Percentiles rank a stretch among this genome's conserved stretches.
Conservation (phyloP, 1,140 invertebrate species). For the Caenorhabditis latens region DNA sequence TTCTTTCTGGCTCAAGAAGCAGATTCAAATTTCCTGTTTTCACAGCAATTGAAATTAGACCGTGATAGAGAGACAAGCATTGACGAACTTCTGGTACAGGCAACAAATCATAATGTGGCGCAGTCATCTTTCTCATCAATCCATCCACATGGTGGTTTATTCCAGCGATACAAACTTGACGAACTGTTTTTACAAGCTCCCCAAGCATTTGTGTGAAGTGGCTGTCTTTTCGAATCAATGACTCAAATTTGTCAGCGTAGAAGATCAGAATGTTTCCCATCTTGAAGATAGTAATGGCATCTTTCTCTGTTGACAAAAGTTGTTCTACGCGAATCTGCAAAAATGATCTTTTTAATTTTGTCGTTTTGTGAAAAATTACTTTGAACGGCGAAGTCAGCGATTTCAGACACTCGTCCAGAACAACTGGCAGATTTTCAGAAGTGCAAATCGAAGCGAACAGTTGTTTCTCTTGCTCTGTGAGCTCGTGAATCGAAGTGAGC, state of each 20-base stretch:
- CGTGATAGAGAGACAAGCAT: conserved; percentile 33
- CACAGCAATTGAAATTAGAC: conserved; percentile 13
- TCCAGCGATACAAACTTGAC: conserved; percentile 37
- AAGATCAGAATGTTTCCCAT: conserved; percentile 37
- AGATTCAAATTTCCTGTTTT: conserved; percentile 31
- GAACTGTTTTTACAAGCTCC: conserved; percentile 27
- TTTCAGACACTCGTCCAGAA: conserved; percentile 33
- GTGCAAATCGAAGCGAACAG: conserved; percentile 24
- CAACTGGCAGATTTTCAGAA: conserved; percentile 5
- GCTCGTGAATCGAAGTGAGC: conserved; percentile 45
- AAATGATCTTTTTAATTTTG: background rate
- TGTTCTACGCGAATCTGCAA: conserved; percentile 25
- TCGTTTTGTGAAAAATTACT: background rate
- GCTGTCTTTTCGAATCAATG: conserved; percentile 7
- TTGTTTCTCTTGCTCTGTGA: conserved; percentile 44
- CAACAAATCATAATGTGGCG: conserved; percentile 12
- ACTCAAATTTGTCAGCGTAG: conserved; percentile 30
- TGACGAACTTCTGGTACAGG: conserved; percentile 29
- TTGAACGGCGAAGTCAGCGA: conserved; percentile 34
- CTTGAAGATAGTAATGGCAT: conserved; percentile 30
- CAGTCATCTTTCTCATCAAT: conserved; percentile 32
- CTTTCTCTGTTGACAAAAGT: conserved; percentile 2
- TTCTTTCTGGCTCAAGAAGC: conserved; percentile 25
- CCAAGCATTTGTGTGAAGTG: conserved; percentile 16
- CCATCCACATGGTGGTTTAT: conserved; percentile 47